Evolutionary conservation across 2,113 vertebrate genomes (phyloP).

Genomic region (Oreocharis arfaki): DNA sequence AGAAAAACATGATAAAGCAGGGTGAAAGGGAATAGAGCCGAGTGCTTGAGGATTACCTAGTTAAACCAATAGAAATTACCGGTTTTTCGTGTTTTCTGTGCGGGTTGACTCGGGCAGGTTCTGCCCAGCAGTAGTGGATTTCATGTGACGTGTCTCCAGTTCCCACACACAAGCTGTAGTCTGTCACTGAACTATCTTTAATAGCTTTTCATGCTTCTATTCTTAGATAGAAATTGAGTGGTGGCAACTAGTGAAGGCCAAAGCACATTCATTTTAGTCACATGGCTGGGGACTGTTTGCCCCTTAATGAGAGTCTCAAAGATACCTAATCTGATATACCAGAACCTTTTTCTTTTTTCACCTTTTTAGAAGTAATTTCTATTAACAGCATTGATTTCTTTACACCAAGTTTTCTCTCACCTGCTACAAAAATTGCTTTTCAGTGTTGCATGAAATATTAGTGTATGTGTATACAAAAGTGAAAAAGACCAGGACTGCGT

Average conservation of each 20-base stretch:
- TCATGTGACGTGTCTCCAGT: constrained; percentile 31
- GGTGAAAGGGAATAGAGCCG: background rate
- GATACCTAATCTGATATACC: background rate
- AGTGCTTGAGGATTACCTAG: background rate
- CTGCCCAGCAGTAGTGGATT: constrained; percentile 15
- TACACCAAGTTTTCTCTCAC: background rate
- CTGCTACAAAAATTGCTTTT: background rate
- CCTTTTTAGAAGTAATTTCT: background rate
- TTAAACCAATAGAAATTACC: background rate
- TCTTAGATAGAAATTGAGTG: constrained; percentile 60
- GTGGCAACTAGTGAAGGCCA: constrained; percentile 48
- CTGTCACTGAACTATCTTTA: constrained; percentile 55
- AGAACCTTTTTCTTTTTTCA: background rate
- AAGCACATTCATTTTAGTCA: constrained; percentile 35
- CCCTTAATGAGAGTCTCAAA: background rate
- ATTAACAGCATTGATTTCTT: background rate
- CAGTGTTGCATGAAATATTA: background rate
- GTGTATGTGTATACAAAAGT: background rate
- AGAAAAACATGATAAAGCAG: background rate
- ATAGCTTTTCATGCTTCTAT: constrained; percentile 54
- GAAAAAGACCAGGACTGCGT: background rate
- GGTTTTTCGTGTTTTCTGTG: constrained; percentile 6
- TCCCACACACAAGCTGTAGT: constrained; percentile 57
- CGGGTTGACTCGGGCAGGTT: background rate
- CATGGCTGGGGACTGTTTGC: constrained; percentile 1